A percentile compares a stretch with the other conserved stretches of the same genome.
Conservation (phyloP, 2,888 invertebrate genomes). For the Sthenelais limicola region DNA sequence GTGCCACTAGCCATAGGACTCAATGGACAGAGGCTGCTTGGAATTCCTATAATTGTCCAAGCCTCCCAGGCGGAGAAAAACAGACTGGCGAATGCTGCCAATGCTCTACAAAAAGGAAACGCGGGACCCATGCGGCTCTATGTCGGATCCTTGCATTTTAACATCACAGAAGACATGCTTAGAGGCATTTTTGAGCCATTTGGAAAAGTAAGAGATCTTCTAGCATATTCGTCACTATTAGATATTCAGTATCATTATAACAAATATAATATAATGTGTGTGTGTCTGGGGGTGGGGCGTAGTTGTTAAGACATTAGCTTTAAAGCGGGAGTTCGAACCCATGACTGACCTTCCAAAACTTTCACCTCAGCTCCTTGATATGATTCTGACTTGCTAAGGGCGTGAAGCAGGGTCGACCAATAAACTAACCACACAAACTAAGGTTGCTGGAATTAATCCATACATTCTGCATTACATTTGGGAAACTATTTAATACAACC, state of each 20-base stretch:
- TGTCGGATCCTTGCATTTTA: conserved; percentile 97
- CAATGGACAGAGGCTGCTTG: conserved; percentile 94
- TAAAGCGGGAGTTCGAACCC: too few species aligned
- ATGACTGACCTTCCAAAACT: too few species aligned
- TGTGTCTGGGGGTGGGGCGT: background rate
- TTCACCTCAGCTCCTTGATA: too few species aligned
- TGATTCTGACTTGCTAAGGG: too few species aligned
- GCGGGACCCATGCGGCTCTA: conserved; percentile 96
- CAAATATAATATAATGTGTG: background rate
- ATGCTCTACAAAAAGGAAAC: conserved; percentile 55
- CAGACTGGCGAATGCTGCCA: conserved; percentile 70
- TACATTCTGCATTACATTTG: too few species aligned
- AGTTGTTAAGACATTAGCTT: too few species aligned
- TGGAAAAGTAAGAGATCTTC: conserved; percentile 78
- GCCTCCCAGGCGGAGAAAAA: conserved; percentile 92
- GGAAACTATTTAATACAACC: too few species aligned
- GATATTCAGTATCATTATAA: background rate
- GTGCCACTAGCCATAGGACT: conserved; percentile 96
- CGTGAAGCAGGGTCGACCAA: too few species aligned
- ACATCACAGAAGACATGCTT: conserved; percentile 99
- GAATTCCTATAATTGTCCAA: conserved; percentile 97
- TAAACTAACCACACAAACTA: too few species aligned
- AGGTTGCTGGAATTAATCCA: too few species aligned
- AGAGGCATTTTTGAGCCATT: conserved; percentile 98
- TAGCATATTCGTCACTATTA: background rate